Percentiles rank a stretch among this genome's conserved stretches.
Conservation (phyloP, 2,797 vertebrate genomes). For the Capromys pilorides region DNA sequence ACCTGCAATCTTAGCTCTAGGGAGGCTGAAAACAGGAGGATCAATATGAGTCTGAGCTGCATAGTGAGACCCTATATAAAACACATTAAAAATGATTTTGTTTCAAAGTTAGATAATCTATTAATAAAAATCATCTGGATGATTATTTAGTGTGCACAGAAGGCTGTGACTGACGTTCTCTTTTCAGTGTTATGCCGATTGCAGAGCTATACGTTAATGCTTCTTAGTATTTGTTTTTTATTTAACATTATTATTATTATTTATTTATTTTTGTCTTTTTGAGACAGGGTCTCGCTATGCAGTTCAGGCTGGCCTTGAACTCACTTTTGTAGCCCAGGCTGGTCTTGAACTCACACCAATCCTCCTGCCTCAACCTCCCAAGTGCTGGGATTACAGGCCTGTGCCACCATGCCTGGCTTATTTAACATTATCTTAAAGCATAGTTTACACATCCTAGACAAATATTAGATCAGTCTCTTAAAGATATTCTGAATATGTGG, state of each 20-base stretch:
- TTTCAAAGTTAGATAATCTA: background rate
- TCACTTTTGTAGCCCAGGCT: too few species aligned
- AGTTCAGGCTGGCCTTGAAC: too few species aligned
- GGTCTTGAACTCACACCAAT: too few species aligned
- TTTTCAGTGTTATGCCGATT: background rate
- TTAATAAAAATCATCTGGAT: conserved; percentile 13
- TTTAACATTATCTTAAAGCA: conserved; percentile 5
- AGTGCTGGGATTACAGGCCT: too few species aligned
- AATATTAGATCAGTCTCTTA: conserved; percentile 2
- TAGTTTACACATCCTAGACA: conserved; percentile 46
- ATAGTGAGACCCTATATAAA: too few species aligned
- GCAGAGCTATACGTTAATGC: background rate
- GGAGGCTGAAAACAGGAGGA: too few species aligned
- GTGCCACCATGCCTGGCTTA: background rate
- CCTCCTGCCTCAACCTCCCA: too few species aligned
- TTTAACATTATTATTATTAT: too few species aligned
- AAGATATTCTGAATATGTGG: background rate
- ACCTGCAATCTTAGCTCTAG: too few species aligned
- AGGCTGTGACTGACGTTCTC: background rate
- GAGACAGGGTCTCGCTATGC: too few species aligned
- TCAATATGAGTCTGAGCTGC: too few species aligned
- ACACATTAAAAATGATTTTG: conserved; percentile 3
- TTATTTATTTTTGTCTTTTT: too few species aligned
- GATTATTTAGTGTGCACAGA: background rate
- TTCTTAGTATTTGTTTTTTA: background rate